These are phyloP conservation scores for Megaleporinus macrocephalus DNA, from an alignment of 2,113 vertebrate species.

Conservation along the genomic window DNA sequence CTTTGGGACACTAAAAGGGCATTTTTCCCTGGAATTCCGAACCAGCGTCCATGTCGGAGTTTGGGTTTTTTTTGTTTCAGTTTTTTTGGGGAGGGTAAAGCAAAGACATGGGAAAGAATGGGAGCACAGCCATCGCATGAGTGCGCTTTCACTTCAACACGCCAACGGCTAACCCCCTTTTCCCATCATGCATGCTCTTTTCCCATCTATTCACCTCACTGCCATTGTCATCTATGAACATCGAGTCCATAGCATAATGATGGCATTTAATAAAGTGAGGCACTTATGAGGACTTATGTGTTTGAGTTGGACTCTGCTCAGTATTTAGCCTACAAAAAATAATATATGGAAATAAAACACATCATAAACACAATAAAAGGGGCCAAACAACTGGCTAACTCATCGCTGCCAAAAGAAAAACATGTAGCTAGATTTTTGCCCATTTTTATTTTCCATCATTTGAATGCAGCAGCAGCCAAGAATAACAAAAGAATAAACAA, in stretches of 20 bases:
- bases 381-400: neutral
- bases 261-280: neutral
- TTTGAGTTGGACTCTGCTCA: neutral
- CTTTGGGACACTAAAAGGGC: constrained; percentile 85
- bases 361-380: neutral
- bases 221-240: constrained; percentile 14
- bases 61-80: no score
- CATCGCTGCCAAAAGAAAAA: no score
- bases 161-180: constrained; percentile 61
- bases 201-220: neutral
- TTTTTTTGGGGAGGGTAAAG: constrained; percentile 68
- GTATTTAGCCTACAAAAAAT: neutral
- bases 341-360: neutral
- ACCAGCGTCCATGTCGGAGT: constrained; percentile 67
- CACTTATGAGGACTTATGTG: neutral
- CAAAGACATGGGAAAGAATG: constrained; percentile 75
- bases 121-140: constrained; percentile 80
- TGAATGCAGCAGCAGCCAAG: no score
- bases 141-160: constrained; percentile 80
- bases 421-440: no score
- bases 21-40: constrained; percentile 78
- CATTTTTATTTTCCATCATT: no score
- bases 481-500: no score
- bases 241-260: neutral
- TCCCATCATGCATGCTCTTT: constrained; percentile 7